Evolutionary conservation across 2,797 vertebrate genomes (phyloP), one percentile per base, ranked within the genome.

Genomic region (Pachyuromys duprasi): DNA sequence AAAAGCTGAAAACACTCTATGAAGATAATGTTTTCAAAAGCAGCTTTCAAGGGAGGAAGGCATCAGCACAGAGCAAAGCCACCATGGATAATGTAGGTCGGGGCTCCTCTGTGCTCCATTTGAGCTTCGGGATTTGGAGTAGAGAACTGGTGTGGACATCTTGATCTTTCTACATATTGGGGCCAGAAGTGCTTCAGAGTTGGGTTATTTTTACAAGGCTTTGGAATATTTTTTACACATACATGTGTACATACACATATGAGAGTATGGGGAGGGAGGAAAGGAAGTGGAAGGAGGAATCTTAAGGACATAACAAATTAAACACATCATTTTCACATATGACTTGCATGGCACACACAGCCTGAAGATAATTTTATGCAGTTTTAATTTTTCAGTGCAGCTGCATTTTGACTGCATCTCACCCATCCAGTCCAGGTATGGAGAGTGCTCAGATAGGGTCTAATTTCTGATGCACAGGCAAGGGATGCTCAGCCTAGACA

Each of bases 1-100:
- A 86, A 79, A 31, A 8, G 18, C n/a, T 39, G 11, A 20, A 45
- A 57, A 14, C 5, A 1, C 42, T 80, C 65, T 39, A 0, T 8
- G 70, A 31, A 65, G 36, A 83, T 6, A 1, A 1, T 49, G 26
- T 78, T 53, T 79, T 81, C 67, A 80, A 17, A 20, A 28, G 28
- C 39, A 28, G 70, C 7, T 26, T 3, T 1, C 3, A 6, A 14
- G 88, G 26, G 26, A 63, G 65, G 22, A 36, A 13, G 8, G 12
- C 8, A 4, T 6, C 0, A 53, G 9, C 75, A 9, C 84, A n/a
- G 18, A 31, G 57, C 13, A 3, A n/a, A 63, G 3, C 13, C 0
- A 0, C 0, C 4, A 2, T 4, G 18, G 49, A 0, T 31, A 24
- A 2, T 20, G 3, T 0, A 0, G 6, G 45, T 11, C 3, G 2